Evolutionary conservation across 2,113 vertebrate genomes (phyloP).

Genomic region (Stomatorhinus ivindoensis): DNA sequence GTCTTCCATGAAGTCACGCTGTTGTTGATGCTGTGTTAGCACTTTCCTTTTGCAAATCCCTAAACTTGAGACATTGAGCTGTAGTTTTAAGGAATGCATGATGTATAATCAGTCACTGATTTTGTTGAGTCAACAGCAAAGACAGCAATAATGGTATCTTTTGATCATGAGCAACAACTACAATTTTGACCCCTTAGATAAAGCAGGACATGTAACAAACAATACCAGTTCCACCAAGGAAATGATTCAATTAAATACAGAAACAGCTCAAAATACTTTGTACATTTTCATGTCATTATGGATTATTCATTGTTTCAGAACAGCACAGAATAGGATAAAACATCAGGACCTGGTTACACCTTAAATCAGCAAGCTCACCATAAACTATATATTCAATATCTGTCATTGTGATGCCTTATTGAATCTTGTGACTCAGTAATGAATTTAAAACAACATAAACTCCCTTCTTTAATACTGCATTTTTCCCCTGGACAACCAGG

Average conservation of each 20-base stretch:
- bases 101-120: constrained; percentile 6
- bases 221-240: not conserved
- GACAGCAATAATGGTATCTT: not conserved
- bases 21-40: not conserved
- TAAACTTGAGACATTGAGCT: not conserved
- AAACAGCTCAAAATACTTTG: not conserved
- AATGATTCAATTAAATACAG: not conserved
- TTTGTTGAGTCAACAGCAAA: constrained; percentile 12
- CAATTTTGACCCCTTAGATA: not conserved
- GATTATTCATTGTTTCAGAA: not conserved
- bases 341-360: not conserved
- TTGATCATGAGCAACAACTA: not conserved
- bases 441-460: not conserved
- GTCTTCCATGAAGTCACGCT: not conserved
- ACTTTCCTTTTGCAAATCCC: not conserved
- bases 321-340: not conserved
- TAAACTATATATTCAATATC: not conserved
- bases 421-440: not conserved
- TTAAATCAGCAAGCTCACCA: not conserved
- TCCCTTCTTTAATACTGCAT: not conserved
- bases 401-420: not conserved
- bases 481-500: not conserved
- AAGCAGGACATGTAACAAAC: not conserved
- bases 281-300: not conserved
- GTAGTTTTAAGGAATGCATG: not conserved